Conservation (phyloP, 2,888 invertebrate species). For the Pristionchus japonicus region DNA sequence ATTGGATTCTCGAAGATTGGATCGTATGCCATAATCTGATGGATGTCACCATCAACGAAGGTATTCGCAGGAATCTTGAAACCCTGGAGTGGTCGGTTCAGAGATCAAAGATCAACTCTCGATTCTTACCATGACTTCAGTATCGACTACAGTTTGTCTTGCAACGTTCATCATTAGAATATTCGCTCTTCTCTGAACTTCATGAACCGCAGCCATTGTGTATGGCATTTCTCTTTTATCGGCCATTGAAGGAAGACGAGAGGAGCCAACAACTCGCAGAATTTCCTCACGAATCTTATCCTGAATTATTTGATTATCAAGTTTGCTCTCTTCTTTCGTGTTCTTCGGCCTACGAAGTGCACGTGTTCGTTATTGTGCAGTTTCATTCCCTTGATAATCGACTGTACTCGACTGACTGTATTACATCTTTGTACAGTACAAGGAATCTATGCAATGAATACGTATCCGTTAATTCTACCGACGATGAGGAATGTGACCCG, state of each 20-base stretch:
- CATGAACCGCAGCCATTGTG: slow-evolving; percentile 38
- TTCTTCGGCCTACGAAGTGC: too few relatives aligned
- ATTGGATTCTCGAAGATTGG: background rate
- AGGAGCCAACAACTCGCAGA: background rate
- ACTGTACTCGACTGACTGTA: too few relatives aligned
- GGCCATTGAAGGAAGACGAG: slow-evolving; percentile 42
- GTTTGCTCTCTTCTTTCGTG: background rate
- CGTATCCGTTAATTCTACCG: too few relatives aligned
- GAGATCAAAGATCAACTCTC: too few relatives aligned
- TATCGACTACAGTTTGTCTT: slow-evolving; percentile 4
- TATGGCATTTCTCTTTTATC: slow-evolving; percentile 25
- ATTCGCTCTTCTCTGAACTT: slow-evolving; percentile 43
- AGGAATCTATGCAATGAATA: too few relatives aligned
- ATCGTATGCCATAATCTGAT: slow-evolving; percentile 26
- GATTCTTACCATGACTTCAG: slow-evolving; percentile 40
- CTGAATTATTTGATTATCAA: background rate
- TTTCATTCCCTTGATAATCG: too few relatives aligned
- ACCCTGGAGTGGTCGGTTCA: too few relatives aligned
- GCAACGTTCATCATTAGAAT: slow-evolving; percentile 39
- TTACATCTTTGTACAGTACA: too few relatives aligned
- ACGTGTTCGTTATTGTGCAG: too few relatives aligned
- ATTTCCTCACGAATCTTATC: slow-evolving; percentile 21
- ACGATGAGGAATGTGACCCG: background rate
- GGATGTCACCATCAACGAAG: background rate
- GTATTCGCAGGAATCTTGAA: too few relatives aligned